phyloP scores from a whole-genome alignment of 1,140 invertebrate genomes.

The Ceratoteleas bidentatus region DNA sequence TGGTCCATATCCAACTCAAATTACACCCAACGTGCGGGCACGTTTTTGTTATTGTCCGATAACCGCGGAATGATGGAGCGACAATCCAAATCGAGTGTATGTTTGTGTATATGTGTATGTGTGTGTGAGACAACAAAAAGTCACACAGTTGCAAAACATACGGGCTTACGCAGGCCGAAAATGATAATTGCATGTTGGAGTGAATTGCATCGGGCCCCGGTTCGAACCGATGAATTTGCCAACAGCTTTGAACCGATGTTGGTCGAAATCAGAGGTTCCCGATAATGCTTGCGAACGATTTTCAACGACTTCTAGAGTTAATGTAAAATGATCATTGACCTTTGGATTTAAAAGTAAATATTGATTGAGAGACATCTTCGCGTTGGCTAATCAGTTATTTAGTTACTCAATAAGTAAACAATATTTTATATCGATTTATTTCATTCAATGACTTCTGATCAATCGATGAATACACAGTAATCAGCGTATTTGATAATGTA shows the following conservation, averaged over 20 bases:
- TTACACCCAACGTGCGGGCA: constrained; percentile 50
- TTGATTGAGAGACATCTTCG: no score
- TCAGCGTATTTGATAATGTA: no score
- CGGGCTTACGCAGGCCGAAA: constrained; percentile 9
- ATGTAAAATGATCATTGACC: no score
- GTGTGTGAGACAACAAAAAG: constrained; percentile 37
- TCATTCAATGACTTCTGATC: no score
- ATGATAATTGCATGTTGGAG: not conserved
- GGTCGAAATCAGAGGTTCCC: not conserved
- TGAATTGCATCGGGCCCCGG: constrained; percentile 2
- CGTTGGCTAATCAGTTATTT: no score
- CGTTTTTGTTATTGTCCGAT: constrained; percentile 51
- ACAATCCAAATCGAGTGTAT: constrained; percentile 28
- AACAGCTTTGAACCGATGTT: not conserved
- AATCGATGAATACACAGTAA: no score
- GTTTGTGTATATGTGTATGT: constrained; percentile 1
- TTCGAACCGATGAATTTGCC: no score
- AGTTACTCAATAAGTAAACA: no score
- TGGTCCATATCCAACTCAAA: constrained; percentile 58
- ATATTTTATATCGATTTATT: no score
- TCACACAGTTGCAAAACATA: constrained; percentile 43
- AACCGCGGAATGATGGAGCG: constrained; percentile 37
- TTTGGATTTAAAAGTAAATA: no score
- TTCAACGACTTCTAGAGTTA: not conserved
- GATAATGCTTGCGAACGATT: not conserved